phyloP scores from a whole-genome alignment of 2,797 vertebrate genomes.

The Nothura maculosa region DNA sequence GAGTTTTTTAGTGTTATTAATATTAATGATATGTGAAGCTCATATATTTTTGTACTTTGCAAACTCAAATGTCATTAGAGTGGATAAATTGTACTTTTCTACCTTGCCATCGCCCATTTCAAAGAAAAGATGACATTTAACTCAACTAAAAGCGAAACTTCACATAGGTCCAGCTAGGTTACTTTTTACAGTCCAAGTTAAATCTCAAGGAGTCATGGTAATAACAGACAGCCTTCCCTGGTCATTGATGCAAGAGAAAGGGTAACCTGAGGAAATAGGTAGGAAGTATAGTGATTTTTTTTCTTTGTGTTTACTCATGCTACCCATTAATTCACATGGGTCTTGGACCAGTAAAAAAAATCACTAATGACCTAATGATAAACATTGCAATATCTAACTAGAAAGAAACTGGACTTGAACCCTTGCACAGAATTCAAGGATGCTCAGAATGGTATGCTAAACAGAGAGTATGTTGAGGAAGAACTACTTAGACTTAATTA shows the following conservation, averaged over 20 bases:
- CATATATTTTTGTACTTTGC: conserved; percentile 56
- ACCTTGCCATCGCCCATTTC: background rate
- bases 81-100: conserved; percentile 40
- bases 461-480: background rate
- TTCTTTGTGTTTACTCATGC: background rate
- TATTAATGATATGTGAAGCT: conserved; percentile 71
- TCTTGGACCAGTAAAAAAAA: background rate
- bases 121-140: conserved; percentile 53
- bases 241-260: background rate
- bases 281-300: background rate
- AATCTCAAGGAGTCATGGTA: background rate
- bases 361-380: background rate
- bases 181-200: background rate
- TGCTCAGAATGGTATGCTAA: background rate
- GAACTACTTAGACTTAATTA: background rate
- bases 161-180: background rate
- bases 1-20: conserved; percentile 75
- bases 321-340: background rate
- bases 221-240: background rate
- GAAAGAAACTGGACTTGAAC: background rate
- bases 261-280: background rate
- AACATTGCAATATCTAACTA: background rate
- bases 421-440: background rate
- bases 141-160: background rate
- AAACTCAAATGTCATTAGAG: conserved; percentile 73